These are phyloP conservation scores for Palythoa grandis DNA, from an alignment of 92 coral and sea anemone genomes.

Conservation along the genomic window DNA sequence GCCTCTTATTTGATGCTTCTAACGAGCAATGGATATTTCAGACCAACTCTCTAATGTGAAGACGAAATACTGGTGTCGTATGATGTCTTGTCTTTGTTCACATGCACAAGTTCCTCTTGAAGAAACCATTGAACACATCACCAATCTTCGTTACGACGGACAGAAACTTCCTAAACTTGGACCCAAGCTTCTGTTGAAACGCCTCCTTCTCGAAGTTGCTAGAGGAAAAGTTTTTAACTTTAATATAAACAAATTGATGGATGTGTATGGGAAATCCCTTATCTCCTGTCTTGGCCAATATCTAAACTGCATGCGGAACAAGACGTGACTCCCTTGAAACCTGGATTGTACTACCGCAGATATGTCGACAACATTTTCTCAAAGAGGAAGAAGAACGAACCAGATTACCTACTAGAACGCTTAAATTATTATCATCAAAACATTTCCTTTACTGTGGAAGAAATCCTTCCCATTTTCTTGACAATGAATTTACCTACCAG, in stretches of 20 bases:
- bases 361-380: constrained; percentile 13
- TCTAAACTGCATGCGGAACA: neutral
- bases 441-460: constrained; percentile 15
- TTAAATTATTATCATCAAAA: constrained; percentile 6
- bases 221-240: constrained; percentile 30
- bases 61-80: too few species aligned
- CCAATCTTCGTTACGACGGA: constrained; percentile 14
- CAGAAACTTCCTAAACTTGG: constrained; percentile 38
- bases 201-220: constrained; percentile 36
- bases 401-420: constrained; percentile 5
- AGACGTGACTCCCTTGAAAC: constrained; percentile 10
- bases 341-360: constrained; percentile 5
- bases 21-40: constrained; percentile 14
- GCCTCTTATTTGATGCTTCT: too few species aligned
- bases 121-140: constrained; percentile 43
- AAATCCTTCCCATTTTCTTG: constrained; percentile 4
- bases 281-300: constrained; percentile 6
- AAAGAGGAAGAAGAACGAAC: constrained; percentile 10
- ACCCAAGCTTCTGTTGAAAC: constrained; percentile 40
- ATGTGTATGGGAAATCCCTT: too few species aligned
- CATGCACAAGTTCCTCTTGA: constrained; percentile 48
- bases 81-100: too few species aligned
- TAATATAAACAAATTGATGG: constrained; percentile 42
- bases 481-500: neutral
- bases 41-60: constrained; percentile 4